These are phyloP conservation scores for Petromus typicus DNA, from an alignment of 2,113 vertebrate species.

Conservation along the genomic window DNA sequence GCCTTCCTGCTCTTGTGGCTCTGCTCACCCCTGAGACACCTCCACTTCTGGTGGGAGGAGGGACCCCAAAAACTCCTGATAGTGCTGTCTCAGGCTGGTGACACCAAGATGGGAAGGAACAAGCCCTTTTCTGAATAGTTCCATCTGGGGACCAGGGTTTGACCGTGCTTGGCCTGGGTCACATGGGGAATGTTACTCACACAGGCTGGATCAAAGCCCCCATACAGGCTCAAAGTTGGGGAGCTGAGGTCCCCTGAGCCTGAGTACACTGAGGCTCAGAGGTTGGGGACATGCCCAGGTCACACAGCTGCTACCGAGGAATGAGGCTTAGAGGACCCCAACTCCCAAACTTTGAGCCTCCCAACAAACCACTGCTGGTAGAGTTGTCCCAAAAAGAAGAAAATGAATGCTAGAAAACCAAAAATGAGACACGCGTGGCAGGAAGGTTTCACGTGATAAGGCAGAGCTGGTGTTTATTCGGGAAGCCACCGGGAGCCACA, in stretches of 20 bases:
- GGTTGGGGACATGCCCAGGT: too few relatives aligned
- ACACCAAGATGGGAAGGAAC: background rate
- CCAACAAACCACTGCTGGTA: background rate
- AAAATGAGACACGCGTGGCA: accelerated
- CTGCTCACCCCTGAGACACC: background rate
- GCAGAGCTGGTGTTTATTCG: background rate
- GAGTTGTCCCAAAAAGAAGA: background rate
- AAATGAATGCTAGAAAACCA: background rate
- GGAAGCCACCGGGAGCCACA: background rate
- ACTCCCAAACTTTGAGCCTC: too few relatives aligned
- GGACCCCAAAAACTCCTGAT: background rate
- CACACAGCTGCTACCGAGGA: too few relatives aligned
- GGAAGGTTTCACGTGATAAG: background rate
- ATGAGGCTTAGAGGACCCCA: too few relatives aligned
- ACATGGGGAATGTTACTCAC: too few relatives aligned
- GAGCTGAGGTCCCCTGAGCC: too few relatives aligned
- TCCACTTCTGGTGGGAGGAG: background rate
- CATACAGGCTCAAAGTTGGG: too few relatives aligned
- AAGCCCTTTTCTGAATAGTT: background rate
- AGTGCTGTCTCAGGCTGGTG: background rate
- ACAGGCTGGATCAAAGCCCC: too few relatives aligned
- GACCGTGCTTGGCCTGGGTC: background rate
- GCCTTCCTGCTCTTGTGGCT: background rate
- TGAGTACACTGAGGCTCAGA: too few relatives aligned
- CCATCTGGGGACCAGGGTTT: too few relatives aligned